Evolutionary conservation across 1,140 invertebrate genomes (phyloP).

Genomic region (Phthorimaea operculella): DNA sequence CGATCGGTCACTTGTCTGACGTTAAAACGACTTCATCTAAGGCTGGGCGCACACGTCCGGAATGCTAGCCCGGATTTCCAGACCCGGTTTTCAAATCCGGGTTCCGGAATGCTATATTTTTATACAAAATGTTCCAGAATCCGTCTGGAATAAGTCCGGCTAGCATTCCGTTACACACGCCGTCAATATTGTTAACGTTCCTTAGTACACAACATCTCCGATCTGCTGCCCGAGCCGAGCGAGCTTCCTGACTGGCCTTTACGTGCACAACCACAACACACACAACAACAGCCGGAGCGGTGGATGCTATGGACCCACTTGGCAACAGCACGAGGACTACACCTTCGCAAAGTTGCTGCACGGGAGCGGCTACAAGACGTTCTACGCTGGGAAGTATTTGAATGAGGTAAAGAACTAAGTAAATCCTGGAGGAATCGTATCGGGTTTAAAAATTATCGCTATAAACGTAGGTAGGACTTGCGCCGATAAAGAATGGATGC

Average conservation of each 20-base stretch:
- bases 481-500: too few species aligned
- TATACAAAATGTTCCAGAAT: too few species aligned
- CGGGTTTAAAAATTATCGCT: too few species aligned
- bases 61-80: too few species aligned
- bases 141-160: too few species aligned
- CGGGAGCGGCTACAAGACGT: constrained; percentile 76
- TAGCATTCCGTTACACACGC: too few species aligned
- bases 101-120: too few species aligned
- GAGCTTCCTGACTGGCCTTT: constrained; percentile 85
- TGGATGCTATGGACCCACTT: constrained; percentile 77
- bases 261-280: constrained; percentile 85
- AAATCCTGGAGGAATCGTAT: neutral
- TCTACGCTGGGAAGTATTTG: constrained; percentile 89
- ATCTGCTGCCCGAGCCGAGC: constrained; percentile 91
- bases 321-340: constrained; percentile 74
- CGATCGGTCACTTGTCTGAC: too few species aligned
- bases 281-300: constrained; percentile 82
- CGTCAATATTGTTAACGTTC: neutral
- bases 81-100: too few species aligned
- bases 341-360: constrained; percentile 77
- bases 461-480: too few species aligned
- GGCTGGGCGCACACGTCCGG: too few species aligned
- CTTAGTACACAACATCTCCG: constrained; percentile 81
- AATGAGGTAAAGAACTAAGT: constrained; percentile 72
- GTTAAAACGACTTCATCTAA: too few species aligned